Base-by-base conservation (phyloP, 1,140 invertebrate species). In the Diorhabda sublineata region DNA sequence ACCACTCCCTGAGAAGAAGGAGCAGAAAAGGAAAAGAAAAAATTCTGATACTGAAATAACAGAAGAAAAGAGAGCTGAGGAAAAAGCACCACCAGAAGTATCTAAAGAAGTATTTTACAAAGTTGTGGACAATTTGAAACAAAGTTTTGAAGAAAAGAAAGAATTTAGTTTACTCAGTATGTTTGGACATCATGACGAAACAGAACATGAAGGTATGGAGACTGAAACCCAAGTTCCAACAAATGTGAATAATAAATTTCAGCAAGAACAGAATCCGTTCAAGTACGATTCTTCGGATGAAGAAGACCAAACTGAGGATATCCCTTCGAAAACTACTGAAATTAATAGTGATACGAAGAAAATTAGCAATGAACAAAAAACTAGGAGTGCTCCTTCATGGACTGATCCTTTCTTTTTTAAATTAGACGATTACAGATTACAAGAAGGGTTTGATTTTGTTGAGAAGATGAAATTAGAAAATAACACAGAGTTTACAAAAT, bases 101-200 rank as follows among this genome's bases (percentile, higher is more conserved):
- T 87, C 87, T 5, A 85, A 87, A 75, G 86, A 89, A 74, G 78
- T 86, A 58, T 89, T 88, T 81, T 89, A 87, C 79, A 82, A 85
- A 78, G 83, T 89, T n/a, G 85, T 84, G 66, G 84, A 88, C 9
- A 81, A 83, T 58, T 79, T 89, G 11, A 84, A 84, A 71, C 81
- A 85, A 67, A 80, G 82, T 57, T 82, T 88, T 45, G 80, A 81
- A 63, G 79, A 85, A 69, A 81, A 74, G 45, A 73, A 82, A 57
- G 81, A 76, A 69, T 89, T 89, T 74, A 89, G 86, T 80, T 80
- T 89, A 44, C 79, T 87, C 66, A 84, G 84, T 76, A 77, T 83
- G 47, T 85, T 87, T 81, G 81, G 83, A 7, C 82, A 79, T 68
- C 47, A 43, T 62, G 67, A 73, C 44, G 62, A 67, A 71, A 64